These are phyloP conservation scores for Garrulus glandarius DNA, from an alignment of 2,797 vertebrate genomes.

Conservation along the genomic window DNA sequence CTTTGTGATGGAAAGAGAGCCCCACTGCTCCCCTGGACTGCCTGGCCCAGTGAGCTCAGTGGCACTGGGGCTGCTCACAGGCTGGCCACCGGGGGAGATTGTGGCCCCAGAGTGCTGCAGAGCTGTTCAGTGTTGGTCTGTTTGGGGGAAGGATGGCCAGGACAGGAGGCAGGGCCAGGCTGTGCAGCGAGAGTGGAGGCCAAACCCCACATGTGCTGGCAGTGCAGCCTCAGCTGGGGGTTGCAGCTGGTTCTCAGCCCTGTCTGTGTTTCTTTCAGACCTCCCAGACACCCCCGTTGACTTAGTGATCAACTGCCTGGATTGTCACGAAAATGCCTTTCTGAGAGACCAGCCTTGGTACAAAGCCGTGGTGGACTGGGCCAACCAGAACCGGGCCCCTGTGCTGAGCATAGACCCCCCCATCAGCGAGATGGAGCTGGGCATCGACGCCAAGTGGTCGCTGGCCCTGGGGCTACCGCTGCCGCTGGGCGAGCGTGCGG, in stretches of 20 bases:
- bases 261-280: conserved; percentile 74
- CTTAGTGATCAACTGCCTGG: conserved; percentile 97
- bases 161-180: neutral
- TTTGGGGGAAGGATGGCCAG: neutral
- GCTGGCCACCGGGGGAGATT: fast-evolving
- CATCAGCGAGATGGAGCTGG: conserved; percentile 84
- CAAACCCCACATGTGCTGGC: neutral
- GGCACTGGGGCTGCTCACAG: neutral
- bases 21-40: neutral
- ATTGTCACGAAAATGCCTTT: conserved; percentile 95
- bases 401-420: conserved; percentile 97
- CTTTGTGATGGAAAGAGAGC: neutral
- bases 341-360: conserved; percentile 97
- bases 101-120: neutral
- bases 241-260: neutral
- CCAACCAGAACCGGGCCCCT: conserved; percentile 93
- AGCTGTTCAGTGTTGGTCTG: neutral
- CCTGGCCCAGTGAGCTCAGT: neutral
- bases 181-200: neutral
- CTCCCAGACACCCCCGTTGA: conserved; percentile 94
- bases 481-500: conserved; percentile 86
- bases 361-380: conserved; percentile 92
- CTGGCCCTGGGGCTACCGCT: conserved; percentile 92
- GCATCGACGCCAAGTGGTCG: conserved; percentile 96
- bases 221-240: fast-evolving